Percentiles rank a stretch among this genome's conserved stretches.
These are phyloP conservation scores for Drosophila neocordata DNA, from an alignment of 1,140 invertebrate species.

Conservation along the genomic window DNA sequence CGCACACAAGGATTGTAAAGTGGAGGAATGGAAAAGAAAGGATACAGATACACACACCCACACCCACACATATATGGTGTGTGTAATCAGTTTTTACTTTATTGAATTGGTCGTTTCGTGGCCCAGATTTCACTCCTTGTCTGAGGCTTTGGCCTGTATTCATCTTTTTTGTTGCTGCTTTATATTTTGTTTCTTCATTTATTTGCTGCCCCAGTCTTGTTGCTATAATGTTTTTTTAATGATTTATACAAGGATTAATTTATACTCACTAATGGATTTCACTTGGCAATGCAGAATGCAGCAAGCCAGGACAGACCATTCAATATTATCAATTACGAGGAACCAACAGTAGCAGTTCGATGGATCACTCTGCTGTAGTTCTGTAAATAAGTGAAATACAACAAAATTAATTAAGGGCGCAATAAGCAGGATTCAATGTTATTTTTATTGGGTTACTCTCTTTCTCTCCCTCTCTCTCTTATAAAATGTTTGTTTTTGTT, in stretches of 20 bases:
- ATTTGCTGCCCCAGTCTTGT: neutral
- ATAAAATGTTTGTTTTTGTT: neutral
- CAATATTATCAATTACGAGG: slow-evolving; percentile 75
- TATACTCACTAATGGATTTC: slow-evolving; percentile 80
- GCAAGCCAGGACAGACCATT: slow-evolving; percentile 39
- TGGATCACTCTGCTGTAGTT: neutral
- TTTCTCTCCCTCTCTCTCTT: slow-evolving; percentile 14
- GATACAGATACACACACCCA: slow-evolving; percentile 19
- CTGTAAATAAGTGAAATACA: slow-evolving; percentile 55
- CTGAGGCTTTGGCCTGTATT: slow-evolving; percentile 6
- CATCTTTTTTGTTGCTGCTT: slow-evolving; percentile 7
- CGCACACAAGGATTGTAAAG: slow-evolving; percentile 30
- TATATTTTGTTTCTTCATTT: neutral
- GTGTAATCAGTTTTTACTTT: slow-evolving; percentile 53
- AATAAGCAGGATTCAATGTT: slow-evolving; percentile 60
- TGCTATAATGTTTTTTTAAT: slow-evolving; percentile 54
- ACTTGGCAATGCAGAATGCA: slow-evolving; percentile 40
- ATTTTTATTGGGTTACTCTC: slow-evolving; percentile 36
- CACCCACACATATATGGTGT: neutral
- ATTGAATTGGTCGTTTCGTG: slow-evolving; percentile 46
- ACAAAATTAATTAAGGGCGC: slow-evolving; percentile 68
- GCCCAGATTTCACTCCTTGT: slow-evolving; percentile 33
- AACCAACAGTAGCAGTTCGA: slow-evolving; percentile 15
- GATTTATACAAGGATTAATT: slow-evolving; percentile 77
- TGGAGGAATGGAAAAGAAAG: neutral